phyloP scores from a whole-genome alignment of 2,888 invertebrate genomes.

The Archips xylosteana region DNA sequence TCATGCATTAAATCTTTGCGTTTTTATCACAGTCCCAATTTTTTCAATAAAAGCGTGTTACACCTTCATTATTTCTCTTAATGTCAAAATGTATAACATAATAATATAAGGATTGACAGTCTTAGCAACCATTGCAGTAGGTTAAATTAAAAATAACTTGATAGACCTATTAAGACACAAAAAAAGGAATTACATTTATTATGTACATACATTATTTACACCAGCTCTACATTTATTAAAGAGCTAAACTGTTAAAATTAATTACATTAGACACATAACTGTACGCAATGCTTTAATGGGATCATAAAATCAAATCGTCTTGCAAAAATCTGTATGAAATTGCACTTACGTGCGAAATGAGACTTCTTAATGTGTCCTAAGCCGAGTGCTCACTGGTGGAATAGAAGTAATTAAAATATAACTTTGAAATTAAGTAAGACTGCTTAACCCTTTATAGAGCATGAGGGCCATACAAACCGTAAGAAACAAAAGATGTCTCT shows the following conservation, averaged over 20 bases:
- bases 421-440: conserved; percentile 23
- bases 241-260: not conserved
- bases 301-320: conserved; percentile 9
- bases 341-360: conserved; percentile 18
- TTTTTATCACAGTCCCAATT: too few relatives aligned
- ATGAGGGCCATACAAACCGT: too few relatives aligned
- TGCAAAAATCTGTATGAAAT: conserved; percentile 16
- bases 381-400: conserved; percentile 19
- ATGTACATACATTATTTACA: too few relatives aligned
- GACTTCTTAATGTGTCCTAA: conserved; percentile 19
- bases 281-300: not conserved
- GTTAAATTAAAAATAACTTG: too few relatives aligned
- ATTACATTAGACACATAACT: not conserved
- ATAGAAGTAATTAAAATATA: conserved; percentile 26
- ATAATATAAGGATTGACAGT: too few relatives aligned
- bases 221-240: not conserved
- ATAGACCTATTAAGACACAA: not conserved
- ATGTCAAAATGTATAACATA: too few relatives aligned
- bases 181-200: too few relatives aligned
- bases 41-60: too few relatives aligned
- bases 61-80: too few relatives aligned
- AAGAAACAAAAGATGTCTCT: too few relatives aligned
- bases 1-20: too few relatives aligned
- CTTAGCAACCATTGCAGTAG: too few relatives aligned
- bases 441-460: not conserved